Percentiles rank a stretch among this genome's conserved stretches.
Conservation (phyloP, 2,888 invertebrate genomes). For the Drosophila borborema region DNA sequence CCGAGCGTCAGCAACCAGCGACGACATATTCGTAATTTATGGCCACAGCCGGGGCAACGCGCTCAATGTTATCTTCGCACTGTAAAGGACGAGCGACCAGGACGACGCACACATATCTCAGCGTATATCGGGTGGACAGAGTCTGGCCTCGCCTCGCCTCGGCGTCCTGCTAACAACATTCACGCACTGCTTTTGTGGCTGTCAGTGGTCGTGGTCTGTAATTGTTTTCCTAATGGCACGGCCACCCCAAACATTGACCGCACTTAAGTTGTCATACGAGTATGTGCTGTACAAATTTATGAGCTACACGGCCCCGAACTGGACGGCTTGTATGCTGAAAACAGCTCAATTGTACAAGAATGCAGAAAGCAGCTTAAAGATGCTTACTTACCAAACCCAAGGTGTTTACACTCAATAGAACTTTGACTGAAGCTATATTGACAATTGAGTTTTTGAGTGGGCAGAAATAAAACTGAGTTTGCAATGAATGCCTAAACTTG, state of each 20-base stretch:
- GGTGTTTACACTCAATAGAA: neutral
- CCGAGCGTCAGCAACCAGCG: conserved; percentile 53
- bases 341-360: conserved; percentile 20
- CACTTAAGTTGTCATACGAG: conserved; percentile 76
- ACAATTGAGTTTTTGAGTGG: neutral
- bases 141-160: neutral
- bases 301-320: conserved; percentile 35
- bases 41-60: conserved; percentile 57
- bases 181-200: conserved; percentile 56
- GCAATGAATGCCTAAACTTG: neutral
- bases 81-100: conserved; percentile 20
- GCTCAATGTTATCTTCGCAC: conserved; percentile 64
- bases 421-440: neutral
- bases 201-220: conserved; percentile 69
- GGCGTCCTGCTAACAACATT: conserved; percentile 13
- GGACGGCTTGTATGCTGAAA: conserved; percentile 2
- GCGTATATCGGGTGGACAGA: conserved; percentile 11
- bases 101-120: conserved; percentile 27
- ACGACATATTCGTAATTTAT: conserved; percentile 80
- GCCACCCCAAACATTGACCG: conserved; percentile 71
- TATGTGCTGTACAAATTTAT: conserved; percentile 67
- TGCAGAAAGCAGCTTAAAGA: neutral
- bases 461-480: neutral
- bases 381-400: neutral
- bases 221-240: conserved; percentile 77